phyloP scores from a whole-genome alignment of 2,888 invertebrate genomes.

The Serrognathus titanus region DNA sequence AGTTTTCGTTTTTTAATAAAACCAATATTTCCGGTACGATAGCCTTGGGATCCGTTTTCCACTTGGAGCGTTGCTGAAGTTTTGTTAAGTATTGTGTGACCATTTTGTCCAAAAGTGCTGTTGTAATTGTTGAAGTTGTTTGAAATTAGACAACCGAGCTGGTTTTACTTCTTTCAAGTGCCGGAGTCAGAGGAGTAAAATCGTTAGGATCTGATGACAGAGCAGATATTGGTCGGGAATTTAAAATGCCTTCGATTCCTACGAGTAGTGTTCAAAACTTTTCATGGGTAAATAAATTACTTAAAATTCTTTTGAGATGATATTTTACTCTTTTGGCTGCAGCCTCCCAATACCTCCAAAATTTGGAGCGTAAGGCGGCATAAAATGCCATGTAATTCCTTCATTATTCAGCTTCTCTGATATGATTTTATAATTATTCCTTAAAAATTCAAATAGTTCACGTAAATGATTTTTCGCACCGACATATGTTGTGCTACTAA shows the following conservation, averaged over 20 bases:
- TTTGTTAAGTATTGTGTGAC: not conserved
- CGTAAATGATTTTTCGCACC: not conserved
- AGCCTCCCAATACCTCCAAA: not conserved
- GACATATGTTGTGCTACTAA: not conserved
- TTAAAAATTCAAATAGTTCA: not conserved
- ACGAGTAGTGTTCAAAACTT: not conserved
- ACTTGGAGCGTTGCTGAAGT: too few species aligned
- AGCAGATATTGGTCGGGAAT: slow-evolving; percentile 7
- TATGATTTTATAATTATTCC: not conserved
- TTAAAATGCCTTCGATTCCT: slow-evolving; percentile 5
- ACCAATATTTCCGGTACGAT: too few species aligned
- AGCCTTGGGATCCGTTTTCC: too few species aligned
- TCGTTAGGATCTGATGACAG: slow-evolving; percentile 9
- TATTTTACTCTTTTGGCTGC: not conserved
- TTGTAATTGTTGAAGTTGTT: not conserved
- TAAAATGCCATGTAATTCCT: not conserved
- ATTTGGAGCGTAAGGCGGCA: not conserved
- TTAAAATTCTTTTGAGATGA: not conserved
- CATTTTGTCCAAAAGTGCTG: too few species aligned
- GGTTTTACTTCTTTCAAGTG: not conserved
- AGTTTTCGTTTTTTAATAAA: not conserved
- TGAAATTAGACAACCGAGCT: not conserved
- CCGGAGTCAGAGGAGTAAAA: slow-evolving; percentile 4
- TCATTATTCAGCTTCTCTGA: not conserved
- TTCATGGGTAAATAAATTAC: not conserved